phyloP scores from a whole-genome alignment of 2,888 invertebrate species.

The Brachyopa scutellaris region DNA sequence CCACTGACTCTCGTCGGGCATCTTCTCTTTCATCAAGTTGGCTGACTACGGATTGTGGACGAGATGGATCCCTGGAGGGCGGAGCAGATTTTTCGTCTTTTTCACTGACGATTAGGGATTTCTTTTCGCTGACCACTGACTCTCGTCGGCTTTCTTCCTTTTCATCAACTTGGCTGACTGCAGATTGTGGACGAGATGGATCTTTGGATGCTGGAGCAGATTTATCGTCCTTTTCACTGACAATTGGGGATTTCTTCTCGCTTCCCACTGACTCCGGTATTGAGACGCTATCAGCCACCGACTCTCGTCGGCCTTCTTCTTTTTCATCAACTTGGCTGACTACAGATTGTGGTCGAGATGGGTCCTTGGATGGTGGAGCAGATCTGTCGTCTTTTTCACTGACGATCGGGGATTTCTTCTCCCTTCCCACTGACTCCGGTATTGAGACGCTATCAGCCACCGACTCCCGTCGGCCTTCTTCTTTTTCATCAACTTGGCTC shows the following conservation, averaged over 20 bases:
- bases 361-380: constrained; percentile 50
- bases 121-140: constrained; percentile 68
- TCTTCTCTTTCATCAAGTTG: constrained; percentile 21
- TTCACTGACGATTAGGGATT: constrained; percentile 29
- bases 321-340: constrained; percentile 16
- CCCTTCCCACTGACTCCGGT: constrained; percentile 26
- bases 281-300: constrained; percentile 22
- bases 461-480: no score
- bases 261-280: constrained; percentile 78
- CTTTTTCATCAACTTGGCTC: constrained; percentile 69
- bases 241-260: background rate
- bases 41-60: constrained; percentile 50
- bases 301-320: background rate
- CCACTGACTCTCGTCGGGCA: constrained; percentile 31
- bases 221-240: constrained; percentile 57
- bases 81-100: constrained; percentile 30
- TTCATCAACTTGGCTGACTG: constrained; percentile 4
- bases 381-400: constrained; percentile 65
- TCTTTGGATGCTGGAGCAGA: constrained; percentile 38
- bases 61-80: constrained; percentile 69
- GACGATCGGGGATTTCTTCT: constrained; percentile 1
- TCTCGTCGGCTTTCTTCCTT: constrained; percentile 45
- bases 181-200: constrained; percentile 15
- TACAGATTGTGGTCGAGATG: constrained; percentile 72
- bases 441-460: no score